These are phyloP conservation scores for Tribolium freemani DNA, from an alignment of 2,888 invertebrate genomes.

Conservation along the genomic window DNA sequence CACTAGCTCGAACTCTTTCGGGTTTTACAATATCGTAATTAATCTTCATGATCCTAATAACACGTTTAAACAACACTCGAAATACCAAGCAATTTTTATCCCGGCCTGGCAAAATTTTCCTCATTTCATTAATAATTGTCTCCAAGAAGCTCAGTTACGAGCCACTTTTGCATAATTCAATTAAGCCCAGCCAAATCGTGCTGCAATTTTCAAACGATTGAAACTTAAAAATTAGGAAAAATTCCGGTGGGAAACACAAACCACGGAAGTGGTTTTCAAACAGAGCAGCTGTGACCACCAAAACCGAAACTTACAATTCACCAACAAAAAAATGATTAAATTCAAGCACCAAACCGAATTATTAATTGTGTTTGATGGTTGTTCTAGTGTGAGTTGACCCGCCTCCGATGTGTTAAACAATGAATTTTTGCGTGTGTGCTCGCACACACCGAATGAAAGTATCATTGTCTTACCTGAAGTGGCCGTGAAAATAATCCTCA, in stretches of 20 bases:
- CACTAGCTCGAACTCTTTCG: constrained; percentile 33
- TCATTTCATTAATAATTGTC: too few relatives aligned
- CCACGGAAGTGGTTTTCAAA: constrained; percentile 25
- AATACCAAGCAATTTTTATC: constrained; percentile 18
- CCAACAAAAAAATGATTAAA: background rate
- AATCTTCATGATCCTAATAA: constrained; percentile 41
- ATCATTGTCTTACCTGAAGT: constrained; percentile 27
- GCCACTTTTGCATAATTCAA: too few relatives aligned
- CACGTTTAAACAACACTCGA: constrained; percentile 17
- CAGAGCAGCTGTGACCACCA: constrained; percentile 20
- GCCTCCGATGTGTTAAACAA: background rate
- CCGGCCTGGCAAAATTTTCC: background rate
- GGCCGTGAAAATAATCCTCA: background rate
- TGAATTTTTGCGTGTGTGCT: background rate
- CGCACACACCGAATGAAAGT: background rate
- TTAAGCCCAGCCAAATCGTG: too few relatives aligned
- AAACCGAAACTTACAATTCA: background rate
- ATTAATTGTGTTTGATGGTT: too few relatives aligned
- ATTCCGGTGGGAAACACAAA: constrained; percentile 19
- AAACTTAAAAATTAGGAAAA: background rate
- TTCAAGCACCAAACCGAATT: background rate
- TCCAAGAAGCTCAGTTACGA: too few relatives aligned
- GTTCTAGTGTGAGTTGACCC: too few relatives aligned
- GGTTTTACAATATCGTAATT: constrained; percentile 35
- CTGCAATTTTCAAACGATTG: too few relatives aligned